Conservation (phyloP, 2,797 vertebrate genomes). For the Hydrocynus forskahlii region DNA sequence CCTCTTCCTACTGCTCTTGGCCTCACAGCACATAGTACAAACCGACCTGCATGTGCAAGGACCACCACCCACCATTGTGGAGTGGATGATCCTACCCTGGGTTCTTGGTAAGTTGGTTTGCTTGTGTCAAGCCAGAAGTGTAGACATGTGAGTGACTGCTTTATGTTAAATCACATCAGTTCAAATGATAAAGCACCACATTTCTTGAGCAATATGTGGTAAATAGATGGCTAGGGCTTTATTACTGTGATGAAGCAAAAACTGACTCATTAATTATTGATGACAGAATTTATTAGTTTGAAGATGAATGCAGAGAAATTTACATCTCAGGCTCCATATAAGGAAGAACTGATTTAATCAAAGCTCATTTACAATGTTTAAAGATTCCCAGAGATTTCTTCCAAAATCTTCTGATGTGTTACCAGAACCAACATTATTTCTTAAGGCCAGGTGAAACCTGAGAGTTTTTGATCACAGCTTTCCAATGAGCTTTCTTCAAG, state of each 20-base stretch:
- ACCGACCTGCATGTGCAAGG: conserved; percentile 97
- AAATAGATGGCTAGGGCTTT: conserved; percentile 11
- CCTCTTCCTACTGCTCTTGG: conserved; percentile 95
- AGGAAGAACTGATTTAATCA: conserved; percentile 40
- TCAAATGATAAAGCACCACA: conserved; percentile 7
- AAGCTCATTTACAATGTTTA: conserved; percentile 12
- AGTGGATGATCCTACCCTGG: conserved; percentile 99
- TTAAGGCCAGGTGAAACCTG: neutral
- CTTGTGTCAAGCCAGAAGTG: neutral
- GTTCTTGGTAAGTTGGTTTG: conserved; percentile 83
- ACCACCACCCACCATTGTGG: conserved; percentile 93
- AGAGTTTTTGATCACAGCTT: conserved; percentile 3
- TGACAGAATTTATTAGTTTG: conserved; percentile 39
- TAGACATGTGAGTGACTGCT: neutral
- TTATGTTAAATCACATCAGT: conserved; percentile 5
- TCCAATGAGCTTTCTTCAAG: neutral
- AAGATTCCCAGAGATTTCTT: conserved; percentile 22
- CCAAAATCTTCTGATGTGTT: neutral
- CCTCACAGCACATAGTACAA: conserved; percentile 95
- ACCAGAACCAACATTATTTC: neutral
- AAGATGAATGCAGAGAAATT: conserved; percentile 30
- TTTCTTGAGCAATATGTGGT: conserved; percentile 31
- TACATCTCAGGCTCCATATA: conserved; percentile 31
- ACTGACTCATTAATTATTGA: conserved; percentile 45
- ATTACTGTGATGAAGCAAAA: conserved; percentile 36